A percentile compares a stretch with the other conserved stretches of the same genome.
Evolutionary conservation across 2,797 vertebrate species (phyloP).

Genomic region (Microctenopoma stevenorrisi): DNA sequence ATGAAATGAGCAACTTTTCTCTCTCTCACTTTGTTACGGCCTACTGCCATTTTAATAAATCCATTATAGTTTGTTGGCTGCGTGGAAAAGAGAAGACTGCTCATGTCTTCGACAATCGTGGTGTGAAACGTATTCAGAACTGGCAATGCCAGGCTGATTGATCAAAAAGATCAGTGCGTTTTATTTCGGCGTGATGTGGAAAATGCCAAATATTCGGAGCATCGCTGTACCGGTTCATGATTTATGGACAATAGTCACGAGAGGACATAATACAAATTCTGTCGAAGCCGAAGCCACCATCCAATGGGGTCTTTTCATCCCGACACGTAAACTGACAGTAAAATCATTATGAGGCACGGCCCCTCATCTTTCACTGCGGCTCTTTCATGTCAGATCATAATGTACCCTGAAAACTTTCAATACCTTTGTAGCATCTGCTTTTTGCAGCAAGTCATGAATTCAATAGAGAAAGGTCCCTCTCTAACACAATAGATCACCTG

Average conservation of each 20-base stretch:
- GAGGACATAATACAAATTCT: conserved; percentile 42
- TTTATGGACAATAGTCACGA: conserved; percentile 44
- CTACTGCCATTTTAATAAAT: conserved; percentile 31
- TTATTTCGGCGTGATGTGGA: not conserved
- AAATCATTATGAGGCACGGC: conserved; percentile 63
- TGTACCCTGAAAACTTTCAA: conserved; percentile 80
- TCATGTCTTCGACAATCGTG: conserved; percentile 12
- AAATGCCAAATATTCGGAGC: conserved; percentile 41
- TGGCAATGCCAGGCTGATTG: conserved; percentile 20
- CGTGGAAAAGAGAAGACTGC: conserved; percentile 6
- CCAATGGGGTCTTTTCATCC: conserved; percentile 50
- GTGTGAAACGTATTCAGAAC: conserved; percentile 14
- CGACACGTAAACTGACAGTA: conserved; percentile 54
- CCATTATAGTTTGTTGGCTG: conserved; percentile 32
- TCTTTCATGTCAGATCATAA: conserved; percentile 66
- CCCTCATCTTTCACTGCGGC: conserved; percentile 33
- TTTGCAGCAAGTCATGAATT: conserved; percentile 76
- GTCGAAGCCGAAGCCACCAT: conserved; percentile 26
- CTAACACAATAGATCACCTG: conserved; percentile 83
- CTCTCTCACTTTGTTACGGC: conserved; percentile 15
- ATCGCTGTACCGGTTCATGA: conserved; percentile 40
- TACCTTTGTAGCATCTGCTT: conserved; percentile 82
- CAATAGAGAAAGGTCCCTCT: conserved; percentile 81
- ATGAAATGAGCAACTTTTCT: conserved; percentile 31
- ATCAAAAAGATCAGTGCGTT: too few species aligned